phyloP scores from a whole-genome alignment of 2,888 invertebrate genomes.

The Graphium colonna region DNA sequence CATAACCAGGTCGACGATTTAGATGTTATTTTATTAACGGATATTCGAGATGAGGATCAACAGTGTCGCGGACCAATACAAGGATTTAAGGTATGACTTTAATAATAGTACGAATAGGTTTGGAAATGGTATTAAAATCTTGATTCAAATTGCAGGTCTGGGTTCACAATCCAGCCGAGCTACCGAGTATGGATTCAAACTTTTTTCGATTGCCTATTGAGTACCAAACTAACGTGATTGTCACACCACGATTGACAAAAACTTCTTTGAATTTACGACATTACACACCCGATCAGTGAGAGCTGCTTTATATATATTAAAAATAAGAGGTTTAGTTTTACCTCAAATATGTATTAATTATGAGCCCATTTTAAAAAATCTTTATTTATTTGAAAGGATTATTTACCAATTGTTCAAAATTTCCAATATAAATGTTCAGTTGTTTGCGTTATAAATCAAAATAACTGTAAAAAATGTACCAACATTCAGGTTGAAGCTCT shows the following conservation, averaged over 20 bases:
- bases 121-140: too few relatives aligned
- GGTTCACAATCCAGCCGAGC: conserved; percentile 81
- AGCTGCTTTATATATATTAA: too few relatives aligned
- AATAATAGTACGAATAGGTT: too few relatives aligned
- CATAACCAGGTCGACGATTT: background rate
- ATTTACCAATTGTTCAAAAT: too few relatives aligned
- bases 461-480: too few relatives aligned
- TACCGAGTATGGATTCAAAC: conserved; percentile 80
- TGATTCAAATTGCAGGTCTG: conserved; percentile 53
- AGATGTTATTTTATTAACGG: conserved; percentile 59
- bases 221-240: conserved; percentile 81
- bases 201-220: conserved; percentile 82
- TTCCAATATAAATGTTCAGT: too few relatives aligned
- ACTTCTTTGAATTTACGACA: conserved; percentile 79
- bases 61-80: conserved; percentile 82
- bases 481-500: too few relatives aligned
- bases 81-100: conserved; percentile 78
- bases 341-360: too few relatives aligned
- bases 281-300: conserved; percentile 66
- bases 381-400: too few relatives aligned
- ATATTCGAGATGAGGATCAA: conserved; percentile 79
- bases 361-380: too few relatives aligned
- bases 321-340: too few relatives aligned
- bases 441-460: too few relatives aligned
- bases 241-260: conserved; percentile 83